Evolutionary conservation across 2,888 invertebrate genomes (phyloP).

Genomic region (Parnassius glacialis): DNA sequence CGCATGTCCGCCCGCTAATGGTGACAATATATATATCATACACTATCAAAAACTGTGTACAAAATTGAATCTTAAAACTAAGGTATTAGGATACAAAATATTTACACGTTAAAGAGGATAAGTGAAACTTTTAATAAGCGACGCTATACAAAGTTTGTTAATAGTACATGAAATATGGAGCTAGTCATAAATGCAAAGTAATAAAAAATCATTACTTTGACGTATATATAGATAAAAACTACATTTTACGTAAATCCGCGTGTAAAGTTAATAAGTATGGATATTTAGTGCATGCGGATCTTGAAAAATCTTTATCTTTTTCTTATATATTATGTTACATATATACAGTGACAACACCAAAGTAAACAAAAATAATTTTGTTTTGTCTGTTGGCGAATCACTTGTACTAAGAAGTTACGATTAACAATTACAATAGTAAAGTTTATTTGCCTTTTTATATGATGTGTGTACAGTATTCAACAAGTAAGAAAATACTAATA

Average conservation of each 20-base stretch:
- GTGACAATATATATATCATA: slow-evolving; percentile 33
- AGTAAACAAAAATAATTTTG: no score
- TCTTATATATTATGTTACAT: neutral
- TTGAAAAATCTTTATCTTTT: neutral
- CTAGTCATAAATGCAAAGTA: neutral
- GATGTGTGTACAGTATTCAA: no score
- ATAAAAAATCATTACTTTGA: neutral
- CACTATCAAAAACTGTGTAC: slow-evolving; percentile 40
- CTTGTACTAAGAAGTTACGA: neutral
- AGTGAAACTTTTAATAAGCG: slow-evolving; percentile 21
- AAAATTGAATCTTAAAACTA: slow-evolving; percentile 36
- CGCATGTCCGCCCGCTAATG: slow-evolving; percentile 20
- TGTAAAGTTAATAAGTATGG: neutral
- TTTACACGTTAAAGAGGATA: slow-evolving; percentile 35
- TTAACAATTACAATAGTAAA: no score
- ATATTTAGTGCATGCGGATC: slow-evolving; percentile 11
- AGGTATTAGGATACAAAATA: slow-evolving; percentile 42
- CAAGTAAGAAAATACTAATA: no score
- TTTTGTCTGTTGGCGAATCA: no score
- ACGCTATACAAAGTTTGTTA: slow-evolving; percentile 14
- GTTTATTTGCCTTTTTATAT: no score
- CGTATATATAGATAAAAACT: neutral
- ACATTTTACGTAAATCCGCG: neutral
- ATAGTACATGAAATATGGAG: neutral
- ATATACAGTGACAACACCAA: no score